A percentile compares a stretch with the other conserved stretches of the same genome.
Conservation (phyloP, 2,113 vertebrate genomes). For the Sus scrofa region DNA sequence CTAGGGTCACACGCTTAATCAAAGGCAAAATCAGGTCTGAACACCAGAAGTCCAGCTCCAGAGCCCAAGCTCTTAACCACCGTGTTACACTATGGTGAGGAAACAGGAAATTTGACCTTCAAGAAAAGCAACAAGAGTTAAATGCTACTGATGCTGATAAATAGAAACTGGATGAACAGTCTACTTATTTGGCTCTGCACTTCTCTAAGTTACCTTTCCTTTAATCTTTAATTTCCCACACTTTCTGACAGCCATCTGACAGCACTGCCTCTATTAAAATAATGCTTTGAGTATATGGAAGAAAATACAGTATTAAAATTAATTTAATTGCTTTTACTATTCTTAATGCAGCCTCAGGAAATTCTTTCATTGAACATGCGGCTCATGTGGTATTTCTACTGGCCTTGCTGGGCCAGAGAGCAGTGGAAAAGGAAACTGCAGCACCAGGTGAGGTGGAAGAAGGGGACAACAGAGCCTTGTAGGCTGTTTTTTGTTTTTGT, state of each 20-base stretch:
- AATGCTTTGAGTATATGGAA: background rate
- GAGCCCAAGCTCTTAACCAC: background rate
- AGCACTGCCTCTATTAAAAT: background rate
- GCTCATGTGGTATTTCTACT: background rate
- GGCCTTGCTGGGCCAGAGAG: fast-evolving
- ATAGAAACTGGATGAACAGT: background rate
- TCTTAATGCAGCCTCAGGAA: background rate
- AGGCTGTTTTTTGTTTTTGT: background rate
- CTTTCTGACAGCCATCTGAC: background rate
- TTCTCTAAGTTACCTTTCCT: background rate
- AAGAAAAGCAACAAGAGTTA: background rate
- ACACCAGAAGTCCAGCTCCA: background rate
- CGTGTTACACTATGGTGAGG: fast-evolving
- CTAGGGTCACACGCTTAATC: background rate
- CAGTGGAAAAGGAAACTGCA: background rate
- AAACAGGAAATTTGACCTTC: background rate
- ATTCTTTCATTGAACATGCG: background rate
- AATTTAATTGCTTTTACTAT: background rate
- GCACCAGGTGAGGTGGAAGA: background rate
- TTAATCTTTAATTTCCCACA: background rate
- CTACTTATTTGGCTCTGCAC: background rate
- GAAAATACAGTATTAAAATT: background rate
- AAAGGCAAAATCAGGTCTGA: background rate
- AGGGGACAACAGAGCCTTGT: background rate
- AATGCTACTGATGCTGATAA: background rate